Evolutionary conservation across 2,888 invertebrate genomes (phyloP).

Genomic region (Rapana venosa): DNA sequence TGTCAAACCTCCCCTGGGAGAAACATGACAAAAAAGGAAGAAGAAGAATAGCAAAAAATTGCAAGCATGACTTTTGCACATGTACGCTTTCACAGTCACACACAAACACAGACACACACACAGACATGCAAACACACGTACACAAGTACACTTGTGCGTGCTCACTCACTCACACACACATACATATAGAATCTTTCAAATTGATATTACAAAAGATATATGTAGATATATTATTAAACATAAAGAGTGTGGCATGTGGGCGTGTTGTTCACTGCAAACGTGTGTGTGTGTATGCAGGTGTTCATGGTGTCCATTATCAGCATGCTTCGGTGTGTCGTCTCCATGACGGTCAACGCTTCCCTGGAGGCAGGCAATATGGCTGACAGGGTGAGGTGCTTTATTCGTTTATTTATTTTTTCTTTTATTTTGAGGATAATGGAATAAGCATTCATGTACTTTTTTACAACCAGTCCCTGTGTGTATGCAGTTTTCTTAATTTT

Average conservation of each 20-base stretch:
- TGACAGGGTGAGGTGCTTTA: conserved; percentile 82
- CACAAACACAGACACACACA: background rate
- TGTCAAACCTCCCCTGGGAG: too few species aligned
- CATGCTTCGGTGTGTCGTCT: conserved; percentile 86
- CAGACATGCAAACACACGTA: background rate
- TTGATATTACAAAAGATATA: too few species aligned
- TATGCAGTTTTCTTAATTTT: too few species aligned
- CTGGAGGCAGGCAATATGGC: conserved; percentile 84
- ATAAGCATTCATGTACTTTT: too few species aligned
- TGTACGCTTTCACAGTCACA: background rate
- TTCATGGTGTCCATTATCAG: conserved; percentile 87
- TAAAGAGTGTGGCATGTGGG: background rate
- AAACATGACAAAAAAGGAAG: too few species aligned
- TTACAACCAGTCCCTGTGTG: too few species aligned
- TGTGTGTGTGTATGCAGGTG: conserved; percentile 76
- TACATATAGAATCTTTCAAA: too few species aligned
- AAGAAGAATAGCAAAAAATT: too few species aligned
- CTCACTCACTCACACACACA: background rate
- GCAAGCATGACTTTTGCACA: too few species aligned
- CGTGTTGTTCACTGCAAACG: background rate
- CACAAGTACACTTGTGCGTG: background rate
- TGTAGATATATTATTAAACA: too few species aligned
- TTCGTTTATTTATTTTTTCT: too few species aligned
- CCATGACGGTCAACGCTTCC: conserved; percentile 88
- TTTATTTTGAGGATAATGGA: too few species aligned